These are phyloP conservation scores for Listronotus bonariensis DNA, from an alignment of 1,140 invertebrate species.

Conservation along the genomic window DNA sequence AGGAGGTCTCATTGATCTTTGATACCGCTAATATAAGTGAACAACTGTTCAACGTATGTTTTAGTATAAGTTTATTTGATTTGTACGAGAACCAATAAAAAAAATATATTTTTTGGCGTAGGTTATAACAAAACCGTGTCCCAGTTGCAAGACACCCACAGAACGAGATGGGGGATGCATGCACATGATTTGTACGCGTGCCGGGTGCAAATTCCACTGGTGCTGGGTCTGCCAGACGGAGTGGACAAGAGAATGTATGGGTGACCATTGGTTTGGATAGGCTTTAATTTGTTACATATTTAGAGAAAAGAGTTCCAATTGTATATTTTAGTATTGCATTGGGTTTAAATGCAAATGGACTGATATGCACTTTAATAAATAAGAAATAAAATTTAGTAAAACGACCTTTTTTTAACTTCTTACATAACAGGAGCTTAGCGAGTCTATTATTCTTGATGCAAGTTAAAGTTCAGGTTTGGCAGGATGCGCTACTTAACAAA, in stretches of 20 bases:
- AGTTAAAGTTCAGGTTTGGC: no score
- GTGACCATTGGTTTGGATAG: slow-evolving; percentile 87
- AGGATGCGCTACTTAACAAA: no score
- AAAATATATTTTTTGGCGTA: slow-evolving; percentile 2
- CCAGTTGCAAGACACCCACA: slow-evolving; percentile 83
- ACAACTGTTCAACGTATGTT: no score
- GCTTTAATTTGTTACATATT: background rate
- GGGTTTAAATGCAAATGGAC: background rate
- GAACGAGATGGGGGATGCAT: slow-evolving; percentile 88
- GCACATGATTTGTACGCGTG: slow-evolving; percentile 82
- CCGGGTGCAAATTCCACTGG: slow-evolving; percentile 80
- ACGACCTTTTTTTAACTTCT: no score
- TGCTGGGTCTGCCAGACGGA: slow-evolving; percentile 87
- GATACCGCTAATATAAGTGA: no score
- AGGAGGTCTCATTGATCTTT: no score
- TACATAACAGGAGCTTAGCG: no score
- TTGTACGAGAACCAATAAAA: background rate
- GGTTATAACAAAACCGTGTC: slow-evolving; percentile 84
- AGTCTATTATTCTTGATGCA: no score
- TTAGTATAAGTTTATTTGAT: no score
- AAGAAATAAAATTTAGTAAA: no score
- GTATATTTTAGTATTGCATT: background rate
- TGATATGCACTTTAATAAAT: no score
- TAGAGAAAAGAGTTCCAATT: background rate
- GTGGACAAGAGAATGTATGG: slow-evolving; percentile 87